Evolutionary conservation across 1,140 invertebrate genomes (phyloP).

Genomic region (Teleopsis dalmanni): DNA sequence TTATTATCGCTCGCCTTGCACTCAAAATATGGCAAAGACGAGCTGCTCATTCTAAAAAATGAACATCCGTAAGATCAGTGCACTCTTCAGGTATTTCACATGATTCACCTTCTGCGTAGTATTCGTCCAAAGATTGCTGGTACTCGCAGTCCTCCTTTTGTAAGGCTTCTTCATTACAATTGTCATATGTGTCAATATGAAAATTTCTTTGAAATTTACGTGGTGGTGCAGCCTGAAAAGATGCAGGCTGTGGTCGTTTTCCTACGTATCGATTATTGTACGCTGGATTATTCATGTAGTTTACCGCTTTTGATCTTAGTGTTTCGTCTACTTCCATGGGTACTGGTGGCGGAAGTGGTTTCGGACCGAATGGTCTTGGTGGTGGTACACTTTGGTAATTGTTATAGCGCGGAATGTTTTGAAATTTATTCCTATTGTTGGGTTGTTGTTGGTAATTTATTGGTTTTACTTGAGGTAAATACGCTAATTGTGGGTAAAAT

Average conservation of each 20-base stretch:
- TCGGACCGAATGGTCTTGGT: slow-evolving; percentile 6
- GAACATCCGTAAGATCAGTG: no score
- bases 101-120: neutral
- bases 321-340: slow-evolving; percentile 15
- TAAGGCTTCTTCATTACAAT: no score
- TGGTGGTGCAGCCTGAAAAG: neutral
- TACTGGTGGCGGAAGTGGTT: slow-evolving; percentile 10
- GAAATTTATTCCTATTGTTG: neutral
- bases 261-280: neutral
- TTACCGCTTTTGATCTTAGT: slow-evolving; percentile 8
- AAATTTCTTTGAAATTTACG: neutral
- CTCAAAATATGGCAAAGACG: slow-evolving; percentile 13
- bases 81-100: no score
- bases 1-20: slow-evolving; percentile 1
- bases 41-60: slow-evolving; percentile 15
- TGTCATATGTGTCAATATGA: neutral
- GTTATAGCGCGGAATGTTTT: no score
- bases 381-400: no score
- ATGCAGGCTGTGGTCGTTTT: slow-evolving; percentile 5
- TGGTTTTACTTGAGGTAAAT: neutral
- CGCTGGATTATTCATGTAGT: slow-evolving; percentile 16
- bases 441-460: neutral
- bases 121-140: neutral
- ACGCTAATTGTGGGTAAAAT: neutral
- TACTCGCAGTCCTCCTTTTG: no score